Conservation (phyloP, 2,888 invertebrate genomes). For the Caenorhabditis becei region DNA sequence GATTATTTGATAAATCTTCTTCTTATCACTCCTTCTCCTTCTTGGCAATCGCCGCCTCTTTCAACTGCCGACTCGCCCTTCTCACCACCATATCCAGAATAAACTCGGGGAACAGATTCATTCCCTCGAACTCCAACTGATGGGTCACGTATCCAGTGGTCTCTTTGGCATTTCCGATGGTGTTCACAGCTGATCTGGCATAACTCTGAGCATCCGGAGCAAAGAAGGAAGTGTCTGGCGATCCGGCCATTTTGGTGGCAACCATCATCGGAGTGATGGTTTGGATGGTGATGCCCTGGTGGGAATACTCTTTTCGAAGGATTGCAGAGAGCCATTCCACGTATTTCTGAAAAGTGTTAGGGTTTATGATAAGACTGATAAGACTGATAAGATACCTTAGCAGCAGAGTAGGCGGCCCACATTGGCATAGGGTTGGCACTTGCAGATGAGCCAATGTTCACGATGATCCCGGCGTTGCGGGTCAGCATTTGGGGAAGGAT, state of each 20-base stretch:
- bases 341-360: conserved; percentile 77
- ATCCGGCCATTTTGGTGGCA: conserved; percentile 78
- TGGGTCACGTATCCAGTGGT: conserved; percentile 78
- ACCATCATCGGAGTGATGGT: conserved; percentile 77
- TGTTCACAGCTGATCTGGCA: conserved; percentile 74
- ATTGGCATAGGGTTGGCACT: conserved; percentile 87
- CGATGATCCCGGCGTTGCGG: conserved; percentile 89
- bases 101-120: conserved; percentile 68
- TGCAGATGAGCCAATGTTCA: conserved; percentile 92
- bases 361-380: neutral
- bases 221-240: conserved; percentile 71
- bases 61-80: conserved; percentile 65
- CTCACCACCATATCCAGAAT: conserved; percentile 67
- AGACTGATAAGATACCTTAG: conserved; percentile 86
- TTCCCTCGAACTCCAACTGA: conserved; percentile 72
- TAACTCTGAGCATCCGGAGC: conserved; percentile 67
- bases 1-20: neutral
- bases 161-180: conserved; percentile 74
- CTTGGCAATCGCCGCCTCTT: conserved; percentile 73
- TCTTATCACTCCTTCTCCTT: conserved; percentile 49
- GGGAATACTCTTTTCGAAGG: conserved; percentile 82
- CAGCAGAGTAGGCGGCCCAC: conserved; percentile 89
- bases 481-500: conserved; percentile 91
- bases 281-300: conserved; percentile 82
- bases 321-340: conserved; percentile 79